These are phyloP conservation scores for Dromas ardeola DNA, from an alignment of 2,113 vertebrate species.

Conservation along the genomic window DNA sequence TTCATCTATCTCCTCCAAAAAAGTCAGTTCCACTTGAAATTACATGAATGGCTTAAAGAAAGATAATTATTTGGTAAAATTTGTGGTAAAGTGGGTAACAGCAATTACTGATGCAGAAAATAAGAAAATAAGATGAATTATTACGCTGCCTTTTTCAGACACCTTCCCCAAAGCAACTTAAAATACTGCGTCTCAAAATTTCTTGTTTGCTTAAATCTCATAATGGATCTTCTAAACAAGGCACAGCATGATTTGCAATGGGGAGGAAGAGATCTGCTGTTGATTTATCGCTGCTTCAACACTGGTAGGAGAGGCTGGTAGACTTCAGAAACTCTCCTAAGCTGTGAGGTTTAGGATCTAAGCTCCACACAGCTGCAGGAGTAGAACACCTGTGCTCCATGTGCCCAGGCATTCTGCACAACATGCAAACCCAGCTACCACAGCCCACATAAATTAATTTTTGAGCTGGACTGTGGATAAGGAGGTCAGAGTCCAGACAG, in stretches of 20 bases:
- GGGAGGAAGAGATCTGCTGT: neutral
- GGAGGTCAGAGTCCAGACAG: neutral
- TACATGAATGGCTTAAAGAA: neutral
- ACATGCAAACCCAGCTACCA: neutral
- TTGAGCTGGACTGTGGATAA: neutral
- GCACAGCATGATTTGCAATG: neutral
- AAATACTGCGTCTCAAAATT: neutral
- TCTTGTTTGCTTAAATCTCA: neutral
- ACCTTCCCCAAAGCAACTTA: neutral
- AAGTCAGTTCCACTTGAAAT: neutral
- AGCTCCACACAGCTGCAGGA: neutral
- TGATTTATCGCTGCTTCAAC: neutral
- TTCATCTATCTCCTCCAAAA: neutral
- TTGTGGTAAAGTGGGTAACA: neutral
- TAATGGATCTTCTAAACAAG: neutral
- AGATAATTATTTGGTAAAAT: constrained; percentile 4
- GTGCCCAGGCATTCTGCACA: neutral
- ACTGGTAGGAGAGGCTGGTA: neutral
- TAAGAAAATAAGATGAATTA: neutral
- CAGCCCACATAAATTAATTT: neutral
- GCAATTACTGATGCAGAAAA: neutral
- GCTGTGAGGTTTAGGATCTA: neutral
- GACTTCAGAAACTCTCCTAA: neutral
- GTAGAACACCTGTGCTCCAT: neutral
- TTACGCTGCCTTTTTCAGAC: neutral